Conservation (phyloP, 2,888 invertebrate genomes). For the Lasius platythorax region DNA sequence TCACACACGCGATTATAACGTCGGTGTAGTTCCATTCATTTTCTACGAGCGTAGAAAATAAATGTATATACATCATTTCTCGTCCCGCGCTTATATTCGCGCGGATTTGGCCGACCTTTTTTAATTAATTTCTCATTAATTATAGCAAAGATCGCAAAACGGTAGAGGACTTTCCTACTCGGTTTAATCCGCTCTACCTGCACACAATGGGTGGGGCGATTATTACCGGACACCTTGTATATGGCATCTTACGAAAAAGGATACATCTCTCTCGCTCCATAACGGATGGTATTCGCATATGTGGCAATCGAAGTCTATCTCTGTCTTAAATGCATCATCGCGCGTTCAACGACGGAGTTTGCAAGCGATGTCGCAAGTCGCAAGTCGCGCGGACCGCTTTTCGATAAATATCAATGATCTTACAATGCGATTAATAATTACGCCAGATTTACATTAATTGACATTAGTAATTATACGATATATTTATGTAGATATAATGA, state of each 20-base stretch:
- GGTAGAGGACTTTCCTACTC: too few relatives aligned
- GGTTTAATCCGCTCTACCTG: too few relatives aligned
- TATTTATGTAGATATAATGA: not conserved
- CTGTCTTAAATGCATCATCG: constrained; percentile 35
- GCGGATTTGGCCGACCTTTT: too few relatives aligned
- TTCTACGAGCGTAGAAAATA: too few relatives aligned
- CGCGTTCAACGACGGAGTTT: constrained; percentile 22
- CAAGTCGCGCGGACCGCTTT: not conserved
- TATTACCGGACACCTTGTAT: not conserved
- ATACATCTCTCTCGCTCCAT: constrained; percentile 17
- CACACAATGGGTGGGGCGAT: too few relatives aligned
- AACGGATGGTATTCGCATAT: constrained; percentile 28
- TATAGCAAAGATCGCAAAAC: too few relatives aligned
- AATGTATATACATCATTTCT: too few relatives aligned
- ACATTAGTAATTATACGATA: not conserved
- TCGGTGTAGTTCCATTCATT: too few relatives aligned
- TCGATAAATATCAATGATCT: constrained; percentile 11
- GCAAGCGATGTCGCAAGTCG: constrained; percentile 23
- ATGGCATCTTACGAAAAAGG: constrained; percentile 32
- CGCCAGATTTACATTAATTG: not conserved
- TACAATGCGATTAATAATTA: not conserved
- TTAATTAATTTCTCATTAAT: too few relatives aligned
- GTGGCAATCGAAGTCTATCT: constrained; percentile 27
- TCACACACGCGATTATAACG: too few relatives aligned
- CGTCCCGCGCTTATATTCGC: too few relatives aligned